Percentiles rank a stretch among this genome's conserved stretches.
phyloP scores from a whole-genome alignment of 2,797 vertebrate species.

The Sebastes diaconus region DNA sequence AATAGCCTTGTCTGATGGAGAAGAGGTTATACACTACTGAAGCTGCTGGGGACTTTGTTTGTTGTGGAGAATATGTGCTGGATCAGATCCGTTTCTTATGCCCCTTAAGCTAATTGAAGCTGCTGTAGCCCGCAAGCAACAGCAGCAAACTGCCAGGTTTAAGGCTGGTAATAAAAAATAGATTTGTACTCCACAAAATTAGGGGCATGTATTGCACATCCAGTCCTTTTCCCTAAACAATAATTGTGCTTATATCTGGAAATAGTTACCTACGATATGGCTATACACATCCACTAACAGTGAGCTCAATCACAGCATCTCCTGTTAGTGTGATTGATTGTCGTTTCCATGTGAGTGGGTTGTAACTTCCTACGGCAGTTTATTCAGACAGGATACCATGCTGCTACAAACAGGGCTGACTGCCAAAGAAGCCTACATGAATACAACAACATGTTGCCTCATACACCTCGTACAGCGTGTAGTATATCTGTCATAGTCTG shows the following conservation, averaged over 20 bases:
- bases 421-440: background rate
- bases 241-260: constrained; percentile 4
- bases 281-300: background rate
- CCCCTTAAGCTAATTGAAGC: background rate
- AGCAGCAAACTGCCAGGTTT: background rate
- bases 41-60: background rate
- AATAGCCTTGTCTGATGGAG: background rate
- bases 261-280: background rate
- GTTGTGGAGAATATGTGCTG: background rate
- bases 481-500: background rate
- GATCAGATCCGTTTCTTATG: background rate
- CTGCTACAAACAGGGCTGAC: background rate
- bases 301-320: background rate
- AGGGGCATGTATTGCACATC: background rate
- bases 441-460: background rate
- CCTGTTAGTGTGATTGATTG: constrained; percentile 29
- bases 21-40: background rate
- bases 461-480: background rate
- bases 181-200: background rate
- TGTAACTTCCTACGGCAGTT: constrained; percentile 12
- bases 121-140: background rate
- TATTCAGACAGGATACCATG: background rate
- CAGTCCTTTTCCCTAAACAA: background rate
- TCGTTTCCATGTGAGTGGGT: constrained; percentile 31
- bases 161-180: background rate